Percentiles rank a stretch among this genome's conserved stretches.
These are phyloP conservation scores for Mormyrus hasselquistii DNA, from an alignment of 2,797 vertebrate genomes.

Conservation along the genomic window DNA sequence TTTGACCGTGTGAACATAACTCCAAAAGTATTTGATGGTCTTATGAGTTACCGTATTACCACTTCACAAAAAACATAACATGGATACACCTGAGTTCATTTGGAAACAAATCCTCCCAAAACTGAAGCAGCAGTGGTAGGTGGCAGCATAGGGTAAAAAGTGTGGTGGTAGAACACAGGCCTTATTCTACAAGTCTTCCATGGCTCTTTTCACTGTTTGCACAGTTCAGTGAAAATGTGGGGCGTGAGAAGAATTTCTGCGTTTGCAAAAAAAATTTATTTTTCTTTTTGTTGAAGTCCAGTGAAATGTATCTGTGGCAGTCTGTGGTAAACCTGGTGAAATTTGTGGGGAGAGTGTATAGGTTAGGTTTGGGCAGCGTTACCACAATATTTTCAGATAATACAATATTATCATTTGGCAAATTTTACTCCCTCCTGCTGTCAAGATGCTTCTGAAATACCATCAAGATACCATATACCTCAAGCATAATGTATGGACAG, in stretches of 20 bases:
- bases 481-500: not conserved
- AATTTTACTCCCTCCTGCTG: not conserved
- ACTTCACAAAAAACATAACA: not conserved
- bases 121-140: not conserved
- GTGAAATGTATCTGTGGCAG: not conserved
- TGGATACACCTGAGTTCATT: not conserved
- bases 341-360: not conserved
- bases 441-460: not conserved
- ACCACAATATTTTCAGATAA: not conserved
- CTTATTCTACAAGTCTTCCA: not conserved
- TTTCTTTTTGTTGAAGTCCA: not conserved
- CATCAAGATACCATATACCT: not conserved
- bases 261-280: not conserved
- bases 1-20: not conserved
- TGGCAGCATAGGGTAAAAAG: not conserved
- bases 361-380: not conserved
- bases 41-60: not conserved
- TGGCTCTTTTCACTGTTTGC: not conserved
- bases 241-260: not conserved
- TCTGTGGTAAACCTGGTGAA: not conserved
- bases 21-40: not conserved
- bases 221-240: not conserved
- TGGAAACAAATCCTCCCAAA: not conserved
- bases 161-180: not conserved
- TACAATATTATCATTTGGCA: not conserved